Percentiles rank a stretch among this genome's conserved stretches.
Evolutionary conservation across 1,140 invertebrate genomes (phyloP).

Genomic region (Macrobrachium rosenbergii): DNA sequence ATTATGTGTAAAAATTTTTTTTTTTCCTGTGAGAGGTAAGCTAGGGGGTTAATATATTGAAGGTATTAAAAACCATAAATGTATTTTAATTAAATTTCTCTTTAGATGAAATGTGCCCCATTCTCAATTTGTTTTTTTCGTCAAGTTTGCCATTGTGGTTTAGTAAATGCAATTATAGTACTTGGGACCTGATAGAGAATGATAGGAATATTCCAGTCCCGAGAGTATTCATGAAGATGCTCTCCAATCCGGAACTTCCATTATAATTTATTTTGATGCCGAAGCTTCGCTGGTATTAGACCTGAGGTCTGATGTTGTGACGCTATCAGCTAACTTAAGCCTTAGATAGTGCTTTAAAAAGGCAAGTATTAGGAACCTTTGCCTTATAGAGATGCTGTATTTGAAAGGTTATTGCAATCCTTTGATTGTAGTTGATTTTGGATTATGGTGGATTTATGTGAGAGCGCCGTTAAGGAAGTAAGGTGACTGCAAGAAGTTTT

Average conservation of each 20-base stretch:
- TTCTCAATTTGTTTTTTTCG: background rate
- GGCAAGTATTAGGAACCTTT: constrained; percentile 42
- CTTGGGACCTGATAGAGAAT: constrained; percentile 17
- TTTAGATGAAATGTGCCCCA: background rate
- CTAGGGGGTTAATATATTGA: too few species aligned
- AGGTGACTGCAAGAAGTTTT: background rate
- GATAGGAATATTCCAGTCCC: constrained; percentile 13
- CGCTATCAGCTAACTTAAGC: constrained; percentile 48
- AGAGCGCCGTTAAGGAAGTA: background rate
- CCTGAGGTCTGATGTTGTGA: constrained; percentile 26
- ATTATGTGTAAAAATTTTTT: too few species aligned
- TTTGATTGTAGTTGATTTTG: constrained; percentile 22
- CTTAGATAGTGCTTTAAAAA: constrained; percentile 57
- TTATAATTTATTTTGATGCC: constrained; percentile 11
- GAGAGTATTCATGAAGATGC: constrained; percentile 45
- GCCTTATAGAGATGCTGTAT: constrained; percentile 34
- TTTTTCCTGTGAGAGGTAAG: too few species aligned
- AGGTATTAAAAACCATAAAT: too few species aligned
- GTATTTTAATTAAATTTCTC: background rate
- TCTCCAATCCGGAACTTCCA: constrained; percentile 35
- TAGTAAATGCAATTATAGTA: background rate
- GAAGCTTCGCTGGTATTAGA: constrained; percentile 23
- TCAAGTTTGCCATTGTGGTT: background rate
- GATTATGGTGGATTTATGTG: background rate
- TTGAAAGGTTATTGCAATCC: constrained; percentile 8